Percentiles rank a stretch among this genome's conserved stretches.
Evolutionary conservation across 2,113 vertebrate species (phyloP).

Genomic region (Grammomys dolichurus): DNA sequence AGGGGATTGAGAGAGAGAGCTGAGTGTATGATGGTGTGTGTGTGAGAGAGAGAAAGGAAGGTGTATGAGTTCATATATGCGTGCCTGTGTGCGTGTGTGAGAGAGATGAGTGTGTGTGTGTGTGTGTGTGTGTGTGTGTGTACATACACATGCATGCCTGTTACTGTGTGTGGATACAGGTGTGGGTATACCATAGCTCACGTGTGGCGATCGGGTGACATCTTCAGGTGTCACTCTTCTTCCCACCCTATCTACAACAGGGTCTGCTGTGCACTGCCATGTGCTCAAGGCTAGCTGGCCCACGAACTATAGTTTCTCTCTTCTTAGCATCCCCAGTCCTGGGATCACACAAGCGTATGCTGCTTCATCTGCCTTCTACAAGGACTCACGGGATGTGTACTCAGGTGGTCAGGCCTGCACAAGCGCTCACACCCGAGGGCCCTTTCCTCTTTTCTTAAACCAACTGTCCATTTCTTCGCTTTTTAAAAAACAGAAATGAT

Average conservation of each 20-base stretch:
- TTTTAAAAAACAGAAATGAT: background rate
- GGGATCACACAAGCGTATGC: no score
- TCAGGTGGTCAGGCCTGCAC: background rate
- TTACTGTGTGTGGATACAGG: background rate
- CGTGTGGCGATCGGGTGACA: no score
- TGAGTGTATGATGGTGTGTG: background rate
- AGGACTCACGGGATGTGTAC: background rate
- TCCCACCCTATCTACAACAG: background rate
- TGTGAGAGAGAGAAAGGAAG: background rate
- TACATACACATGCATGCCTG: no score
- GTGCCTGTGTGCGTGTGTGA: background rate
- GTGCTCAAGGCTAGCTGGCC: background rate
- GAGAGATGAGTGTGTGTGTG: background rate
- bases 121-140: background rate
- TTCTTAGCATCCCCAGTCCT: background rate
- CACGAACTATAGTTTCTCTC: background rate
- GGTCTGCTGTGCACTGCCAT: background rate
- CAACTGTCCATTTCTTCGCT: background rate
- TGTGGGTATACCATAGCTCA: background rate
- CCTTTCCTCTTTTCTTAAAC: background rate
- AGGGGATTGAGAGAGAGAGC: background rate
- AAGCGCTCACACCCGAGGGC: background rate
- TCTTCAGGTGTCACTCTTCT: background rate
- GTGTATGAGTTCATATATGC: background rate
- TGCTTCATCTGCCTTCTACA: background rate